Conservation (phyloP, 2,888 invertebrate species). For the Lasius fuliginosus region DNA sequence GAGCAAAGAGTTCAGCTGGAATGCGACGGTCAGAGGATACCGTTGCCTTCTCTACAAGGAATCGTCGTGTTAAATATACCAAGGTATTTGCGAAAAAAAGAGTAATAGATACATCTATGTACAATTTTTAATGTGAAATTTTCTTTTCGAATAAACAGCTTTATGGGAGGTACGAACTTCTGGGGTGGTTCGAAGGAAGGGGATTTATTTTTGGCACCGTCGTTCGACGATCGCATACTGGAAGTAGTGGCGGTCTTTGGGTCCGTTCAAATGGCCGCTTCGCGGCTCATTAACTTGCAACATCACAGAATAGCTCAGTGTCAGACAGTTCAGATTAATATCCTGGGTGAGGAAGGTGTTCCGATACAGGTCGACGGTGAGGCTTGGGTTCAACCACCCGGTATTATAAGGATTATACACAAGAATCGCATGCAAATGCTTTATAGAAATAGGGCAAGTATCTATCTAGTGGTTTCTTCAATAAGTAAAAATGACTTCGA, state of each 20-base stretch:
- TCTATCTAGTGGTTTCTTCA: background rate
- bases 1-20: constrained; percentile 98
- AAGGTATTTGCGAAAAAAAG: constrained; percentile 87
- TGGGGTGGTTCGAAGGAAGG: constrained; percentile 98
- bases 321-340: constrained; percentile 97
- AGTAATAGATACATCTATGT: constrained; percentile 19
- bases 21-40: constrained; percentile 98
- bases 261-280: constrained; percentile 99
- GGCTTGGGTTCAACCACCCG: constrained; percentile 99
- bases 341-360: constrained; percentile 96
- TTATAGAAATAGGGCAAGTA: constrained; percentile 92
- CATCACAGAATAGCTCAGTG: constrained; percentile 99
- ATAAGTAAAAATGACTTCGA: background rate
- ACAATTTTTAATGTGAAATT: constrained; percentile 88
- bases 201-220: constrained; percentile 96
- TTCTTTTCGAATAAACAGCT: constrained; percentile 91
- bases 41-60: constrained; percentile 97
- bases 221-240: constrained; percentile 97
- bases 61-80: constrained; percentile 99
- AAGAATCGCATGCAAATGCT: constrained; percentile 99
- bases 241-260: constrained; percentile 99
- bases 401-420: constrained; percentile 97
- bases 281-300: constrained; percentile 97
- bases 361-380: constrained; percentile 99
- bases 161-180: constrained; percentile 99